Conservation (phyloP, 2,113 vertebrate species). For the Ibidorhyncha struthersii region DNA sequence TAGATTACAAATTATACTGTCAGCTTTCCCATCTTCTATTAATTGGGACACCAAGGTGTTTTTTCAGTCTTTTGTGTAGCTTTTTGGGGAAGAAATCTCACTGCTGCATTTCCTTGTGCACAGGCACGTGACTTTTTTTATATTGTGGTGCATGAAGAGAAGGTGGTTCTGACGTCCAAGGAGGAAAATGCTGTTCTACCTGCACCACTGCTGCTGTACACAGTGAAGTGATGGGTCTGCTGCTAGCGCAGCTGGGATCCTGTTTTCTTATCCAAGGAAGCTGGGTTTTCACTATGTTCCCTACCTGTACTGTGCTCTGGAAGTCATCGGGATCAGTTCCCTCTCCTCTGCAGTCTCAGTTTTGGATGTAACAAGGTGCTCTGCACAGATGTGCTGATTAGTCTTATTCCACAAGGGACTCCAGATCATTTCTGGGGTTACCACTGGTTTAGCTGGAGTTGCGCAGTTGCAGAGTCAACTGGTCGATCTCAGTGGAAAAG, state of each 20-base stretch:
- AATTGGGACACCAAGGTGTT: accelerated
- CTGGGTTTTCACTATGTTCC: background rate
- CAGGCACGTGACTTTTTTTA: background rate
- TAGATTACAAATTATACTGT: background rate
- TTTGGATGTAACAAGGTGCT: background rate
- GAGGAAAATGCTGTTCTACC: background rate
- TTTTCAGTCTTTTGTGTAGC: background rate
- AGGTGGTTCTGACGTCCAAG: accelerated
- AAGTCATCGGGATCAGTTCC: background rate
- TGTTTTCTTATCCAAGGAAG: background rate
- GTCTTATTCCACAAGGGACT: background rate
- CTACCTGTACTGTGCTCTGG: no score
- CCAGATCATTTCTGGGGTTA: background rate
- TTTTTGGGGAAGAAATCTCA: background rate
- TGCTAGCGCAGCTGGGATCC: background rate
- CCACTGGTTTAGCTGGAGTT: background rate
- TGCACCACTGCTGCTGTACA: background rate
- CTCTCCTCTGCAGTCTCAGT: background rate
- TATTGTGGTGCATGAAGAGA: background rate
- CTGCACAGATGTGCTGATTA: background rate
- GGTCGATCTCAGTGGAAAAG: background rate
- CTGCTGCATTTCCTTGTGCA: background rate
- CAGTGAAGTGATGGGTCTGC: background rate
- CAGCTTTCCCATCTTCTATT: background rate
- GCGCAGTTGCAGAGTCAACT: background rate